Evolutionary conservation across 2,113 vertebrate genomes (phyloP).

Genomic region (Motacilla tschutschensis): DNA sequence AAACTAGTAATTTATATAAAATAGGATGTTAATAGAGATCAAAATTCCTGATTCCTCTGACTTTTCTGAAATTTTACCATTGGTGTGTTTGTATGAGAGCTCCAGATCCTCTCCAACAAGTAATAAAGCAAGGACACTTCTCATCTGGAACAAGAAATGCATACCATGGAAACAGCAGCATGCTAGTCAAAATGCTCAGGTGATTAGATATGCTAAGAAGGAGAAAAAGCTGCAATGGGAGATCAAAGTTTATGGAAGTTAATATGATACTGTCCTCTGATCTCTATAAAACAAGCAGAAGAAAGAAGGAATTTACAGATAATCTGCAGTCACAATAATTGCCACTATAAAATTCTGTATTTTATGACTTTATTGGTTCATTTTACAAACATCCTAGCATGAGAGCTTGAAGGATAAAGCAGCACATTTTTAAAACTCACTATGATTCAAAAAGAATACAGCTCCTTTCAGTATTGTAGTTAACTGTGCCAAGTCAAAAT

Average conservation of each 20-base stretch:
- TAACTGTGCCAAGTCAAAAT: neutral
- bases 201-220: neutral
- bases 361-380: neutral
- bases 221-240: neutral
- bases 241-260: neutral
- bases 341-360: neutral
- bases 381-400: neutral
- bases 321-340: neutral
- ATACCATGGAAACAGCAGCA: neutral
- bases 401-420: neutral
- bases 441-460: neutral
- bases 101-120: neutral
- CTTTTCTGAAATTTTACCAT: neutral
- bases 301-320: neutral
- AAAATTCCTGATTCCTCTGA: neutral
- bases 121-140: rapidly evolving
- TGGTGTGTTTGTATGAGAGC: neutral
- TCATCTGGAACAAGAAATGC: neutral
- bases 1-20: neutral
- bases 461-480: neutral
- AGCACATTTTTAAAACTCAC: neutral
- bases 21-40: neutral
- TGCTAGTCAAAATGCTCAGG: neutral
- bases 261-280: neutral
- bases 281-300: neutral